phyloP scores from a whole-genome alignment of 2,797 vertebrate species.

The Pogonophryne albipinna region DNA sequence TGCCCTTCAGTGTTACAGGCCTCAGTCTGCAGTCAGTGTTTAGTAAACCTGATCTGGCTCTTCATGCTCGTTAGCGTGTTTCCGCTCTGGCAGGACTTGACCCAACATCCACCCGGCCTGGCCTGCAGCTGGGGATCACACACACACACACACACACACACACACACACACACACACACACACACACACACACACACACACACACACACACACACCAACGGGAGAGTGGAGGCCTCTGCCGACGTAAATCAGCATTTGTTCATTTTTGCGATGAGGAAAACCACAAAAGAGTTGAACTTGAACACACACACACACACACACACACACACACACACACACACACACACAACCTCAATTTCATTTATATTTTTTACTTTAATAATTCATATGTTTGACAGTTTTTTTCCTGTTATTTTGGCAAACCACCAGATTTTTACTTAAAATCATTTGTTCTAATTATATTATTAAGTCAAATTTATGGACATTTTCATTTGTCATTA shows the following conservation, averaged over 20 bases:
- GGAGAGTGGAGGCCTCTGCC: too few species aligned
- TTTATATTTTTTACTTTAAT: neutral
- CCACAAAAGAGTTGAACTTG: too few species aligned
- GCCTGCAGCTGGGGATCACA: slow-evolving; percentile 31
- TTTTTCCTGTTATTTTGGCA: neutral
- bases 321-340: too few species aligned
- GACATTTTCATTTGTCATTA: neutral
- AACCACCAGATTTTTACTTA: neutral
- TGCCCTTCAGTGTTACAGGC: neutral
- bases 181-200: too few species aligned
- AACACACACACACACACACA: too few species aligned
- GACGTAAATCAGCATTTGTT: too few species aligned
- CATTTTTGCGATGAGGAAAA: too few species aligned
- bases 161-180: neutral
- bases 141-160: neutral
- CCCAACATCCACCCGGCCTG: slow-evolving; percentile 31
- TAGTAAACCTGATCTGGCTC: slow-evolving; percentile 29
- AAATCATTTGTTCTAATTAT: neutral
- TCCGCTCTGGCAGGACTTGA: slow-evolving; percentile 33
- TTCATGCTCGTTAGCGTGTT: slow-evolving; percentile 31
- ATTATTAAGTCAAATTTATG: neutral
- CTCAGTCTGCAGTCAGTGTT: neutral
- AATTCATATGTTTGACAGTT: neutral
- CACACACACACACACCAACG: too few species aligned
- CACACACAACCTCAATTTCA: too few species aligned